These are phyloP conservation scores for Dusona sp. DNA, from an alignment of 2,888 invertebrate species.

Conservation along the genomic window DNA sequence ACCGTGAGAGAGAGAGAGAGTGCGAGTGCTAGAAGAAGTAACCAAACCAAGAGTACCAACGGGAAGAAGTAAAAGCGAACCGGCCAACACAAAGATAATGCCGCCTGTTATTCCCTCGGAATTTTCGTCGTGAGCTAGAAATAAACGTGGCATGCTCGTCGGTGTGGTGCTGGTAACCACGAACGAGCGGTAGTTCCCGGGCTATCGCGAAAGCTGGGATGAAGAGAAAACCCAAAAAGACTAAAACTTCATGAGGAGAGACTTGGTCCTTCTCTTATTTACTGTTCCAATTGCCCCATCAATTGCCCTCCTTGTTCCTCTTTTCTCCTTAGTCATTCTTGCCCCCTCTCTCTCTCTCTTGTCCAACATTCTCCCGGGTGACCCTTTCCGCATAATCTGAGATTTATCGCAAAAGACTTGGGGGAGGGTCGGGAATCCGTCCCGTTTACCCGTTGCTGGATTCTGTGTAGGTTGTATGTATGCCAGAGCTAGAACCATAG, in stretches of 20 bases:
- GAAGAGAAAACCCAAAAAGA: constrained; percentile 47
- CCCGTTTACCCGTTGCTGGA: constrained; percentile 70
- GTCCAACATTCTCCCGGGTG: constrained; percentile 24
- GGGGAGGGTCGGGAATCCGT: constrained; percentile 75
- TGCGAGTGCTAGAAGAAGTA: constrained; percentile 34
- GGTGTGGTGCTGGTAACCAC: constrained; percentile 30
- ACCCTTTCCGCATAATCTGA: constrained; percentile 67
- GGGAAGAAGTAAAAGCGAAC: constrained; percentile 41
- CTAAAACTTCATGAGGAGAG: constrained; percentile 23
- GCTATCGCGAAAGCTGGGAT: constrained; percentile 31
- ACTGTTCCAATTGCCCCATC: constrained; percentile 37
- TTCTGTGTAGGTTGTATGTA: constrained; percentile 46
- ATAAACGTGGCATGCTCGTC: constrained; percentile 39
- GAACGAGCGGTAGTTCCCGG: constrained; percentile 28
- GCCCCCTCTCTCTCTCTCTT: constrained; percentile 3
- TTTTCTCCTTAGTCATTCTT: constrained; percentile 26
- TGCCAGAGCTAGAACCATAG: no score
- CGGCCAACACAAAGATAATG: constrained; percentile 42
- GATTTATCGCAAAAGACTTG: constrained; percentile 79
- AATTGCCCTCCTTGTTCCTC: constrained; percentile 14
- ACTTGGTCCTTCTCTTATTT: constrained; percentile 6
- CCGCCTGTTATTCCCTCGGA: constrained; percentile 36
- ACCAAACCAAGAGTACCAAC: constrained; percentile 37
- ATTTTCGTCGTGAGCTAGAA: constrained; percentile 53
- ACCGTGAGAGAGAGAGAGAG: neutral